Percentiles rank a stretch among this genome's conserved stretches.
These are phyloP conservation scores for Lemur catta DNA, from an alignment of 2,797 vertebrate species.

Conservation along the genomic window DNA sequence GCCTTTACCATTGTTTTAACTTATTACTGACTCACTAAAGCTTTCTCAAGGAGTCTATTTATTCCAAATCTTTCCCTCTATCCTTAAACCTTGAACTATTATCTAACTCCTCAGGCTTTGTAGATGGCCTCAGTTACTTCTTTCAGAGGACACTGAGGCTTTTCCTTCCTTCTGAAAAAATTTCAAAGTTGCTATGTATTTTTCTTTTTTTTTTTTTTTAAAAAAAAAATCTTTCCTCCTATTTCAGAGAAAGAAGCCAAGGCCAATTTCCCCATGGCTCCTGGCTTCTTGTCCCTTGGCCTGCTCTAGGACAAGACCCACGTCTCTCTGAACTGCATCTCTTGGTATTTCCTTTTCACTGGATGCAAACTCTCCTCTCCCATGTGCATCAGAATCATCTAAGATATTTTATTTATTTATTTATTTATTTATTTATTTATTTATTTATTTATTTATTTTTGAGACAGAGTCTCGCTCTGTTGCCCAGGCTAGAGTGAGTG, in stretches of 20 bases:
- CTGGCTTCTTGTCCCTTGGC: background rate
- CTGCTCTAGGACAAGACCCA: background rate
- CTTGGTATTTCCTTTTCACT: background rate
- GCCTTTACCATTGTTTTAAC: background rate
- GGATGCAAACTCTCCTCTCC: background rate
- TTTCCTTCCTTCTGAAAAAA: background rate
- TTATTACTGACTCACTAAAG: background rate
- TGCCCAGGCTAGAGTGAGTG: too few relatives aligned
- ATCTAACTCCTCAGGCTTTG: background rate
- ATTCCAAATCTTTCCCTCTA: background rate
- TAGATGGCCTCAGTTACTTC: background rate
- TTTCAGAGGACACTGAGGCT: background rate
- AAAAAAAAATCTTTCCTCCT: background rate
- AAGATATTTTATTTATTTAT: background rate
- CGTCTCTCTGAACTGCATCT: background rate
- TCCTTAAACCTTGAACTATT: background rate
- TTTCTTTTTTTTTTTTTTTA: background rate
- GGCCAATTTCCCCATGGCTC: background rate
- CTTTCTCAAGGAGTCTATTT: background rate
- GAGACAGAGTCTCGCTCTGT: too few relatives aligned
- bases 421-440: too few relatives aligned
- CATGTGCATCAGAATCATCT: background rate
- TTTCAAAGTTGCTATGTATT: background rate
- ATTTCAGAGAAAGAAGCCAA: background rate
- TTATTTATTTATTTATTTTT: too few relatives aligned